Conservation (phyloP, 2,888 invertebrate species). For the Epinotia nisella region DNA sequence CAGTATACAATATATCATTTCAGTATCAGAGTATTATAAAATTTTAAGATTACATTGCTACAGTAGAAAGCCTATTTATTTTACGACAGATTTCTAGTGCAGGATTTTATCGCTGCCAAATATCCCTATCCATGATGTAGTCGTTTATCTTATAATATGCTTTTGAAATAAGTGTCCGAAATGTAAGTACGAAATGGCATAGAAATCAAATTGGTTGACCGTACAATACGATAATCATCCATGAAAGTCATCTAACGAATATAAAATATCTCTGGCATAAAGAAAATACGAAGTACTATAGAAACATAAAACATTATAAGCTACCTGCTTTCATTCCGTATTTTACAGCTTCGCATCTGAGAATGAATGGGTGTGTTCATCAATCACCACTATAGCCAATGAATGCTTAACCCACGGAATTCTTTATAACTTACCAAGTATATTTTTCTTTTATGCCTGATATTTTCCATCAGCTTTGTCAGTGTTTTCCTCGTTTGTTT, state of each 20-base stretch:
- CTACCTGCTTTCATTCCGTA: constrained; percentile 7
- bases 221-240: background rate
- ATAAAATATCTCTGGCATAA: background rate
- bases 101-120: too few species aligned
- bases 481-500: constrained; percentile 44
- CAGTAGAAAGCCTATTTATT: too few species aligned
- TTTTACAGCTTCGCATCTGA: constrained; percentile 5
- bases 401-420: constrained; percentile 5
- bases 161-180: too few species aligned
- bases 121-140: too few species aligned
- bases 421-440: constrained; percentile 10
- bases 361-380: constrained; percentile 18
- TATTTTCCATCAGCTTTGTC: constrained; percentile 33
- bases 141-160: too few species aligned
- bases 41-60: too few species aligned
- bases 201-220: too few species aligned
- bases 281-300: background rate
- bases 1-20: too few species aligned
- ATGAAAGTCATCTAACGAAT: background rate
- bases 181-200: too few species aligned
- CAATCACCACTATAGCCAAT: constrained; percentile 6
- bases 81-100: too few species aligned
- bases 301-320: background rate
- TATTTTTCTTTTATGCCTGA: constrained; percentile 32
- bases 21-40: too few species aligned